Evolutionary conservation across 2,113 vertebrate species (phyloP).

Genomic region (Tetrax tetrax): DNA sequence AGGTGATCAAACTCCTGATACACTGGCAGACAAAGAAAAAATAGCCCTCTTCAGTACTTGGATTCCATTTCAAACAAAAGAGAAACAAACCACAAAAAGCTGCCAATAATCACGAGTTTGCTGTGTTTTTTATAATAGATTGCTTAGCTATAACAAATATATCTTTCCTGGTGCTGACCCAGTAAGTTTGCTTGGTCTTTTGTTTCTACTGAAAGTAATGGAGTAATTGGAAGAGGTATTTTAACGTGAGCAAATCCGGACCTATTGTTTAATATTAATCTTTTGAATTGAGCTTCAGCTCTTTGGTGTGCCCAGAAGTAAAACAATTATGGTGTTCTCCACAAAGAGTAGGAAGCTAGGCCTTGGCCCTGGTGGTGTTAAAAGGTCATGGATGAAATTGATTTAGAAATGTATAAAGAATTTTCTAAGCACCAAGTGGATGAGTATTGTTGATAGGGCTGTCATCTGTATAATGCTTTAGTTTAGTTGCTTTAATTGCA

Average conservation of each 20-base stretch:
- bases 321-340: background rate
- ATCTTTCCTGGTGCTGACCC: background rate
- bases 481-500: background rate
- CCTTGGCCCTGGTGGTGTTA: constrained; percentile 59
- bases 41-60: background rate
- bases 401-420: constrained; percentile 65
- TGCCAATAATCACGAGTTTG: background rate
- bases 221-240: background rate
- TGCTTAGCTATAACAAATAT: background rate
- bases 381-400: constrained; percentile 68
- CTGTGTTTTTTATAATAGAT: background rate
- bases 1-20: constrained; percentile 98
- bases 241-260: background rate
- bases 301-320: background rate
- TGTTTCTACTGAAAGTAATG: background rate
- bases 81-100: background rate
- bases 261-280: background rate
- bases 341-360: background rate
- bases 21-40: constrained; percentile 77
- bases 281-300: background rate
- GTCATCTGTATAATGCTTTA: constrained; percentile 3
- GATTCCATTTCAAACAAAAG: background rate
- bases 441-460: background rate
- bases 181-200: background rate
- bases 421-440: constrained; percentile 20